These are phyloP conservation scores for Hyperoplus immaculatus DNA, from an alignment of 2,797 vertebrate genomes.

Conservation along the genomic window DNA sequence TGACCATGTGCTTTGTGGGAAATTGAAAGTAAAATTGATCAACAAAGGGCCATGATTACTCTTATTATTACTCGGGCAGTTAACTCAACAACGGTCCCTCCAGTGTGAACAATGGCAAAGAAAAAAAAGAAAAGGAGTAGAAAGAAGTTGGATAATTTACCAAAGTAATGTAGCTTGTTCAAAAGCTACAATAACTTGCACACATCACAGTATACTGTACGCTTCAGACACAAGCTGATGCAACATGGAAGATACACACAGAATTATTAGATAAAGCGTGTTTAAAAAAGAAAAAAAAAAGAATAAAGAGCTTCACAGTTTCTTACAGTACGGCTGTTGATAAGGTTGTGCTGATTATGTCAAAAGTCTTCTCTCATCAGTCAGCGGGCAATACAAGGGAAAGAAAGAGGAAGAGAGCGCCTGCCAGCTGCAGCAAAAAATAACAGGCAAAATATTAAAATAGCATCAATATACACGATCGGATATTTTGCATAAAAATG, in stretches of 20 bases:
- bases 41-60: constrained; percentile 31
- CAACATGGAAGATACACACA: constrained; percentile 49
- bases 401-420: constrained; percentile 23
- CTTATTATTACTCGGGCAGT: constrained; percentile 12
- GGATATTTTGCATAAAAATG: constrained; percentile 51
- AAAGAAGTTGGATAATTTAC: constrained; percentile 9
- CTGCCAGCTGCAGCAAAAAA: constrained; percentile 58
- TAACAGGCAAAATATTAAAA: constrained; percentile 67
- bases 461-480: constrained; percentile 58
- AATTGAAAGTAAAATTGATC: constrained; percentile 49
- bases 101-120: not conserved
- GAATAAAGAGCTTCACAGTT: constrained; percentile 42
- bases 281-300: constrained; percentile 40
- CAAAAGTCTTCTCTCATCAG: constrained; percentile 69
- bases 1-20: constrained; percentile 41
- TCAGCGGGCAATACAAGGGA: constrained; percentile 35
- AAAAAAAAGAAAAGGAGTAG: constrained; percentile 3
- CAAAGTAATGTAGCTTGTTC: not conserved
- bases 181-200: constrained; percentile 18
- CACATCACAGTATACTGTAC: constrained; percentile 17
- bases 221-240: constrained; percentile 53
- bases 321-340: constrained; percentile 51
- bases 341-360: constrained; percentile 78
- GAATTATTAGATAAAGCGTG: constrained; percentile 41
- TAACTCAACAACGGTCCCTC: constrained; percentile 13